These are phyloP conservation scores for Spilogale gracilis DNA, from an alignment of 2,113 vertebrate genomes.

Conservation along the genomic window DNA sequence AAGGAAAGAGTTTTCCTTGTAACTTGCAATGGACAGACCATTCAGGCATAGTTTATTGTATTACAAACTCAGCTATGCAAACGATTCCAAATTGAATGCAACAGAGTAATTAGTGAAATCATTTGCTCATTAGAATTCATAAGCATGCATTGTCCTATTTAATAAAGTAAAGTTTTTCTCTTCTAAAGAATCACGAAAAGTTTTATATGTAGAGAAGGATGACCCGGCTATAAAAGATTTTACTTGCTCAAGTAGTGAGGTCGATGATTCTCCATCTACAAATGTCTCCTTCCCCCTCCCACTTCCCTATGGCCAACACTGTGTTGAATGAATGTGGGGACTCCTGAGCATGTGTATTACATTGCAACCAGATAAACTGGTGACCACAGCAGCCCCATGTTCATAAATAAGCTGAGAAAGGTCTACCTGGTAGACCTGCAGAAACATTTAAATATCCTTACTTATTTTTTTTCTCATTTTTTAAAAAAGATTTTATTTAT, in stretches of 20 bases:
- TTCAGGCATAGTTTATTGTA: slow-evolving; percentile 89
- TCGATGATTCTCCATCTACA: not conserved
- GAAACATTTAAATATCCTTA: not conserved
- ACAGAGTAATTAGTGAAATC: slow-evolving; percentile 87
- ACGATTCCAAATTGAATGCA: slow-evolving; percentile 76
- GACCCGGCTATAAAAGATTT: not conserved
- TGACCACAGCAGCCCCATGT: not conserved
- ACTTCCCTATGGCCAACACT: not conserved
- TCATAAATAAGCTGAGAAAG: not conserved
- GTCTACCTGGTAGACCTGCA: not conserved
- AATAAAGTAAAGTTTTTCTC: slow-evolving; percentile 73
- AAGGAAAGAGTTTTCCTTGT: slow-evolving; percentile 87
- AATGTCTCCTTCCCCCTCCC: not conserved
- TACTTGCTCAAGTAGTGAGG: not conserved
- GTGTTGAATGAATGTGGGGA: not conserved
- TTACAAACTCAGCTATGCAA: slow-evolving; percentile 87
- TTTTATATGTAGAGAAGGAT: slow-evolving; percentile 58
- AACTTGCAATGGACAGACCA: slow-evolving; percentile 88
- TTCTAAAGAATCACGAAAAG: slow-evolving; percentile 58
- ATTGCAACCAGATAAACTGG: not conserved
- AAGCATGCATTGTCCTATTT: slow-evolving; percentile 69
- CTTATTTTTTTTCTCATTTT: too few species aligned
- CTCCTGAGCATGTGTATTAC: not conserved
- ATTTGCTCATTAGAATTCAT: slow-evolving; percentile 85
- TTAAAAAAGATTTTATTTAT: too few species aligned